A percentile compares a stretch with the other conserved stretches of the same genome.
Conservation (phyloP, 2,113 vertebrate species). For the Thunnus maccoyii region DNA sequence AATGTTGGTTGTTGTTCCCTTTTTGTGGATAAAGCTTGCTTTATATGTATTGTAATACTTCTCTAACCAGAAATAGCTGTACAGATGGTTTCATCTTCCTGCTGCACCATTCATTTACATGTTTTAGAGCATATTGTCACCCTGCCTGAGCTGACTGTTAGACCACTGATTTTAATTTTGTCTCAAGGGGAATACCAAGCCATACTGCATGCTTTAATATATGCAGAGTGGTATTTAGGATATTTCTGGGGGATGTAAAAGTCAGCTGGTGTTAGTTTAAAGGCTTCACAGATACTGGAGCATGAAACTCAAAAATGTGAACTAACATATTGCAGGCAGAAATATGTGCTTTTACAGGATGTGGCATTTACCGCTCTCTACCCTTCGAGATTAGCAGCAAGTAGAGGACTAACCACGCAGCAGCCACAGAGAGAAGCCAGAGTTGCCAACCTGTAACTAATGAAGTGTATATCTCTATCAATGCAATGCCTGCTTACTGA, state of each 20-base stretch:
- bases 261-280: neutral
- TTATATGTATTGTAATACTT: neutral
- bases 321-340: neutral
- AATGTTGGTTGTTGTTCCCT: neutral
- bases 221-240: neutral
- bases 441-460: too few species aligned
- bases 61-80: neutral
- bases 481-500: neutral
- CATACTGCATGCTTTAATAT: neutral
- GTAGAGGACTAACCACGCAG: neutral
- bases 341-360: neutral
- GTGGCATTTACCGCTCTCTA: neutral
- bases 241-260: neutral
- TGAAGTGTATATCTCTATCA: neutral
- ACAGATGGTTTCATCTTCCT: neutral
- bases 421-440: neutral
- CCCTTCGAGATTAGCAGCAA: too few species aligned
- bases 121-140: neutral
- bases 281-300: neutral
- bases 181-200: neutral
- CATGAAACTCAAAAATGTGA: neutral
- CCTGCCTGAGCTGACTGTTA: neutral
- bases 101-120: neutral
- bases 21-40: slow-evolving; percentile 1
- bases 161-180: slow-evolving; percentile 1